A percentile compares a stretch with the other conserved stretches of the same genome.
These are phyloP conservation scores for Heliconius aoede DNA, from an alignment of 2,888 invertebrate species.

Conservation along the genomic window DNA sequence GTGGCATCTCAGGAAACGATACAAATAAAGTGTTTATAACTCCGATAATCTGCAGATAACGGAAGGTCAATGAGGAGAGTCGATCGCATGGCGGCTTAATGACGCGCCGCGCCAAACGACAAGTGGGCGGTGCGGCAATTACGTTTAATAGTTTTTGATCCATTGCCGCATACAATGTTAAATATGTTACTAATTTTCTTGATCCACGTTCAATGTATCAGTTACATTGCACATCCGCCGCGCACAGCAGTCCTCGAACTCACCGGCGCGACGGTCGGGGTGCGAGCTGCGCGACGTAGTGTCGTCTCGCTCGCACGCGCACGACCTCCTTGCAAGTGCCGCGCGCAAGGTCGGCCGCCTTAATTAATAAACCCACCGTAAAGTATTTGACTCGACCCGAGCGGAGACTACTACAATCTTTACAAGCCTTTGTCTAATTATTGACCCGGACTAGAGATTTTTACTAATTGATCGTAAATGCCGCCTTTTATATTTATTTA, in stretches of 20 bases:
- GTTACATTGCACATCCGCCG: constrained; percentile 30
- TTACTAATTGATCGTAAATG: constrained; percentile 60
- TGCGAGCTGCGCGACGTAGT: constrained; percentile 43
- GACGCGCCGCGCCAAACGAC: constrained; percentile 52
- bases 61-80: constrained; percentile 81
- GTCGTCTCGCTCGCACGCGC: constrained; percentile 66
- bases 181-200: not conserved
- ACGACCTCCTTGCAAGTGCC: constrained; percentile 82
- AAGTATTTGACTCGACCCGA: constrained; percentile 83
- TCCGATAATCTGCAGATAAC: constrained; percentile 76
- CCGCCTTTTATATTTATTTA: constrained; percentile 31
- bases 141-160: constrained; percentile 14
- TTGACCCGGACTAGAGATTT: constrained; percentile 74
- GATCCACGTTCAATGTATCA: constrained; percentile 30
- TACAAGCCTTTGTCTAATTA: constrained; percentile 81
- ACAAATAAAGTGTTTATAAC: constrained; percentile 50
- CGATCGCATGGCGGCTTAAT: constrained; percentile 68
- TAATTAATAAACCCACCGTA: constrained; percentile 84
- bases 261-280: constrained; percentile 32
- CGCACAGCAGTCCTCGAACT: constrained; percentile 33
- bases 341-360: constrained; percentile 82
- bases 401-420: constrained; percentile 75
- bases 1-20: constrained; percentile 40
- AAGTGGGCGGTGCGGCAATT: constrained; percentile 20
- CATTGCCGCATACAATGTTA: constrained; percentile 7